phyloP scores from a whole-genome alignment of 2,113 vertebrate species.

The Nymphicus hollandicus region DNA sequence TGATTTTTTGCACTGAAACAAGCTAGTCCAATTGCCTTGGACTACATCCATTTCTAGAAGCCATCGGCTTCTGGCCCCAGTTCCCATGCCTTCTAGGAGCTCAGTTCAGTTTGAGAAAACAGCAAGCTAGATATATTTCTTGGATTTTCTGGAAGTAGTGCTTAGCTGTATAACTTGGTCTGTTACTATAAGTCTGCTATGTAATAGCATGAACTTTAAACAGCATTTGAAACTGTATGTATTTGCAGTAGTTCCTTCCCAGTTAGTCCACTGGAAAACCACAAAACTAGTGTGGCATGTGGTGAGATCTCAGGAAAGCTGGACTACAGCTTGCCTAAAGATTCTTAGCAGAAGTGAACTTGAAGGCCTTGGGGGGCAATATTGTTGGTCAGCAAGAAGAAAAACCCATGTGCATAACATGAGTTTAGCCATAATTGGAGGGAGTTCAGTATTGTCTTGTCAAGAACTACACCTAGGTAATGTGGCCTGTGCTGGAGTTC shows the following conservation, averaged over 20 bases:
- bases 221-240: not conserved
- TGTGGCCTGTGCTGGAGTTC: not conserved
- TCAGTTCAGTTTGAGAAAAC: not conserved
- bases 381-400: not conserved
- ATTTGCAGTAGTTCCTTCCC: not conserved
- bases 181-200: not conserved
- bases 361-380: not conserved
- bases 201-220: not conserved
- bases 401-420: not conserved
- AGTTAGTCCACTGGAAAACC: not conserved
- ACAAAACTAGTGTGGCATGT: not conserved
- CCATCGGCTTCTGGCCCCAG: rapidly evolving
- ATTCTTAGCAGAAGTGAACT: not conserved
- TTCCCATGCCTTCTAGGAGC: not conserved
- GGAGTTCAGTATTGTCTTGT: not conserved
- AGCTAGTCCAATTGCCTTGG: not conserved
- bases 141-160: not conserved
- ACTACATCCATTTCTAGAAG: not conserved
- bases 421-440: not conserved
- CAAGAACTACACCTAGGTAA: not conserved
- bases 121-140: not conserved
- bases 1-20: not conserved
- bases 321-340: not conserved
- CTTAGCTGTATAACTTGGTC: not conserved
- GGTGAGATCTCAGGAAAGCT: not conserved